Base-by-base conservation (phyloP, 2,797 vertebrate genomes). In the Todus mexicanus region DNA sequence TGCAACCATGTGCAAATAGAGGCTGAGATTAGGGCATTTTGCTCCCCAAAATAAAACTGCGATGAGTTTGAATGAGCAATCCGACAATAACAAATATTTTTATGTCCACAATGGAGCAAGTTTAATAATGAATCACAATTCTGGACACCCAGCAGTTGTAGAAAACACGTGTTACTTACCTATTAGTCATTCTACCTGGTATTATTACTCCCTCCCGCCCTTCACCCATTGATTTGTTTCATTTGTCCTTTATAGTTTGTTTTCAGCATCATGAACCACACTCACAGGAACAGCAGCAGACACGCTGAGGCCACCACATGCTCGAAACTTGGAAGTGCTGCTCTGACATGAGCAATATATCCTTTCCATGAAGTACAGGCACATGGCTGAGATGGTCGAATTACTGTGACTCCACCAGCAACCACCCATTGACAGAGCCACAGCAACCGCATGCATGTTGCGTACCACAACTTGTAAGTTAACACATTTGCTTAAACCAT, bases 371-470 rank as follows among this genome's bases (percentile, higher is more conserved):
- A 66, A 25, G 45, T 33, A 65, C 27, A 47, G 48, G n/a, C 72
- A 45, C 29, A 10, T 21, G 53, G 15, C 47, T 33, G 84, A 29
- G 61, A 21, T 29, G 40, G 33, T 0, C 65, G 66, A 43, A 54
- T 42, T 31, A 7, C 47, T 77, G 66, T 51, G 56, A 43, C 54
- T 92, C 40, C 56, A 59, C 43, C 54, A 95, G 42, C 43, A 54
- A 2, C 73, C 13, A 4, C 76, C 65, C 72, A 72, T 3, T 0
- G 4, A 27, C 22, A 0, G 15, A 90, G 51, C 54, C 77, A 29
- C 73, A 69, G 56, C 84, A 78, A n/a, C 43, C 5, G 0, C 0
- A 0, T 4, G 14, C 20, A 1, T 1, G 10, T 27, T 78, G 89
- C 59, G 76, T 66, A 83, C 54, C 70, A 63, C 79, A 69, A 16